Evolutionary conservation across 2,797 vertebrate species (phyloP).

Genomic region (Oophaga sylvatica): DNA sequence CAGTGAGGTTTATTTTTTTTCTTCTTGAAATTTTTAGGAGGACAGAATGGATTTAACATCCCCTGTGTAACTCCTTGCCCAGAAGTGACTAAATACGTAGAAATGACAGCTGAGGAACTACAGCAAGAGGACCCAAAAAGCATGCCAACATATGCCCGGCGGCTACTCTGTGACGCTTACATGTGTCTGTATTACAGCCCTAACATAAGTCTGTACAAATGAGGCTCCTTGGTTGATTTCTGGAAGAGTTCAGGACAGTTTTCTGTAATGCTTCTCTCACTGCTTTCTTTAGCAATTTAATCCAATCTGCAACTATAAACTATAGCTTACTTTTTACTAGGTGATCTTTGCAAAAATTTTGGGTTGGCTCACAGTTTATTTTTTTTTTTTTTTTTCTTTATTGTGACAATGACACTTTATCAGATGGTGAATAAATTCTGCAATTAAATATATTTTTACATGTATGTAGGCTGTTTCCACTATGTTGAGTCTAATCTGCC

Average conservation of each 20-base stretch:
- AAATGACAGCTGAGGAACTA: constrained; percentile 76
- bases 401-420: neutral
- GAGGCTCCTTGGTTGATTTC: constrained; percentile 26
- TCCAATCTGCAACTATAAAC: neutral
- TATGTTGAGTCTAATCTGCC: neutral
- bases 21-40: constrained; percentile 70
- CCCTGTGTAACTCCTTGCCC: constrained; percentile 80
- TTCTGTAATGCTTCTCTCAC: neutral
- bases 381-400: neutral
- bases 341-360: neutral
- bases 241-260: neutral
- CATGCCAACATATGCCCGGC: constrained; percentile 71
- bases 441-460: constrained; percentile 17
- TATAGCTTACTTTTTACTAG: neutral
- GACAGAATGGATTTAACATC: constrained; percentile 85
- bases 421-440: neutral
- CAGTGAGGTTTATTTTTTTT: neutral
- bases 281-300: neutral
- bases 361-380: constrained; percentile 31
- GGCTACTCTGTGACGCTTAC: constrained; percentile 83
- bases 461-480: neutral
- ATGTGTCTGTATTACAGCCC: constrained; percentile 87
- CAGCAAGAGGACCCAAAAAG: constrained; percentile 71
- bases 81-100: constrained; percentile 80
- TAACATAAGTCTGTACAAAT: constrained; percentile 83